phyloP scores from a whole-genome alignment of 2,797 vertebrate species.

The Heliangelus exortis region DNA sequence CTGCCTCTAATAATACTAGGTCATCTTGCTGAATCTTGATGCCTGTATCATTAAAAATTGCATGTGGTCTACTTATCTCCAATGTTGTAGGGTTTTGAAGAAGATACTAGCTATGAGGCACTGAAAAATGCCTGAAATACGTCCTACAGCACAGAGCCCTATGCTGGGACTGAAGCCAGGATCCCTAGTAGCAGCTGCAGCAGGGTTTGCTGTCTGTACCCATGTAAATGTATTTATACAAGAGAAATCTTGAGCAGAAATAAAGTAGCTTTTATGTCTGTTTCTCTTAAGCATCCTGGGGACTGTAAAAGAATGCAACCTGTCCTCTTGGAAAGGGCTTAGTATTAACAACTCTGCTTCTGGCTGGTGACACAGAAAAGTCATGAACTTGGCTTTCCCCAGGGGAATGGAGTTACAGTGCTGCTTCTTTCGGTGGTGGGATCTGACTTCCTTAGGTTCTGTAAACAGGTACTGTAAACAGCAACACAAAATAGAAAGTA shows the following conservation, averaged over 20 bases:
- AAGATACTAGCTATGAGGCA: accelerated
- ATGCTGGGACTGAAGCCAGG: not conserved
- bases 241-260: not conserved
- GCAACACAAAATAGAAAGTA: not conserved
- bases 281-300: not conserved
- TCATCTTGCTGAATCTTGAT: not conserved
- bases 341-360: not conserved
- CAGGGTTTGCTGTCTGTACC: not conserved
- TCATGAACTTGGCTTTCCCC: not conserved
- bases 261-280: not conserved
- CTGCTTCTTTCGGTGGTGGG: not conserved
- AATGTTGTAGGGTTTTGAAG: not conserved
- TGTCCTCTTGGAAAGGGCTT: not conserved
- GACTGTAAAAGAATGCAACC: not conserved
- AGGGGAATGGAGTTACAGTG: not conserved
- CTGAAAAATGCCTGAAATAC: not conserved
- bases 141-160: not conserved
- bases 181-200: not conserved
- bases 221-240: not conserved
- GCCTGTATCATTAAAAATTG: not conserved
- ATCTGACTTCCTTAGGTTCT: not conserved
- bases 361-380: not conserved
- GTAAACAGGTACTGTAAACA: not conserved
- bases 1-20: not conserved
- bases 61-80: not conserved